phyloP scores from a whole-genome alignment of 2,888 invertebrate species.

The Acholoe squamosa region DNA sequence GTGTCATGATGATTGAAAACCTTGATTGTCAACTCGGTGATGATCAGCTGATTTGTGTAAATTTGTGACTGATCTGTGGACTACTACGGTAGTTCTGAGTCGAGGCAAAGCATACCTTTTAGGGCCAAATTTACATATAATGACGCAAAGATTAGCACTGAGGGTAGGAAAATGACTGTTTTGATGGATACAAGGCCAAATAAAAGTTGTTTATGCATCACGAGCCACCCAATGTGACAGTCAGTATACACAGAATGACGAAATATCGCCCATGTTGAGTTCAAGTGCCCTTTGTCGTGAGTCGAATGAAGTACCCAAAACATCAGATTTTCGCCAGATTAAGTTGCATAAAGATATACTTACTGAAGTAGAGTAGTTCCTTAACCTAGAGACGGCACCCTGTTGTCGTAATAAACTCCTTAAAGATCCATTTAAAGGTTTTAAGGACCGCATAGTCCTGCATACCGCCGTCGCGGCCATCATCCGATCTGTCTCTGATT shows the following conservation, averaged over 20 bases:
- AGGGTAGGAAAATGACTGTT: no score
- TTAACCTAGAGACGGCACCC: neutral
- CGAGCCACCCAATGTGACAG: no score
- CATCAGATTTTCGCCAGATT: neutral
- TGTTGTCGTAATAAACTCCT: neutral
- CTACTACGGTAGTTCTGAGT: no score
- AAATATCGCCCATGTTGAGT: conserved; percentile 29
- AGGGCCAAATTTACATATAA: no score
- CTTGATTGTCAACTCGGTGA: no score
- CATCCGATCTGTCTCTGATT: neutral
- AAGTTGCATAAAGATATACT: neutral
- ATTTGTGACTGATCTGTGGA: no score
- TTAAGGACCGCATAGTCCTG: neutral
- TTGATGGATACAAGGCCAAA: no score
- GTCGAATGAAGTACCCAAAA: neutral
- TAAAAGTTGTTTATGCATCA: no score
- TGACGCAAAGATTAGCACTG: no score
- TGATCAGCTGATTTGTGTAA: no score
- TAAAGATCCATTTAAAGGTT: conserved; percentile 18
- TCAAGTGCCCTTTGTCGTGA: neutral
- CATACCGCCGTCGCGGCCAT: neutral
- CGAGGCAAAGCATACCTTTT: no score
- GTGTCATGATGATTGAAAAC: no score
- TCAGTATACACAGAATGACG: neutral
- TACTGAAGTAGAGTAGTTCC: conserved; percentile 9